A percentile compares a stretch with the other conserved stretches of the same genome.
Conservation (phyloP, 2,797 vertebrate genomes). For the Geotrypetes seraphini region DNA sequence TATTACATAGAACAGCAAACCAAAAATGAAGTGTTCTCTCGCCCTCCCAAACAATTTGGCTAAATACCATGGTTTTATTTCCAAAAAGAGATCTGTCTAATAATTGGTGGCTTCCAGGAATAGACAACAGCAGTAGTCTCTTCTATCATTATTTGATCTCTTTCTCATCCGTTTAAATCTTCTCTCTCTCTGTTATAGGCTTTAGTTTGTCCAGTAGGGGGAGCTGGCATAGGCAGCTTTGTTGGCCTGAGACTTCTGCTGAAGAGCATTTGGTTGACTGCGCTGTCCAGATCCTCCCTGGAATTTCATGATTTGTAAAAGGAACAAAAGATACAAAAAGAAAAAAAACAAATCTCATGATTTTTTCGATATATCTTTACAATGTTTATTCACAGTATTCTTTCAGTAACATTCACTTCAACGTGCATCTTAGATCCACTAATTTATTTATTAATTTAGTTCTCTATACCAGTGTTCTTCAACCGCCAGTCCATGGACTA, state of each 20-base stretch:
- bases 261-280: constrained; percentile 81
- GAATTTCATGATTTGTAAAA: not conserved
- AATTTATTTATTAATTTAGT: too few species aligned
- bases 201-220: constrained; percentile 93
- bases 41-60: constrained; percentile 35
- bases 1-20: constrained; percentile 95
- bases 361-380: too few species aligned
- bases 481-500: too few species aligned
- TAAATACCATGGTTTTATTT: constrained; percentile 39
- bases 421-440: too few species aligned
- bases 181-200: not conserved
- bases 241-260: constrained; percentile 94
- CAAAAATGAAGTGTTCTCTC: constrained; percentile 75
- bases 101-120: constrained; percentile 33
- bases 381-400: too few species aligned
- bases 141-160: not conserved
- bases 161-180: not conserved
- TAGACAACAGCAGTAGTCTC: constrained; percentile 18
- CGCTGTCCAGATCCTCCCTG: constrained; percentile 82
- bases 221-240: constrained; percentile 86
- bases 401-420: too few species aligned
- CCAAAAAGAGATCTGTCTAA: constrained; percentile 12
- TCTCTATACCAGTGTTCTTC: too few species aligned
- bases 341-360: too few species aligned
- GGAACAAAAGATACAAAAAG: too few species aligned